Base-by-base conservation (phyloP, 2,888 invertebrate genomes). In the Portevinia maculata region DNA sequence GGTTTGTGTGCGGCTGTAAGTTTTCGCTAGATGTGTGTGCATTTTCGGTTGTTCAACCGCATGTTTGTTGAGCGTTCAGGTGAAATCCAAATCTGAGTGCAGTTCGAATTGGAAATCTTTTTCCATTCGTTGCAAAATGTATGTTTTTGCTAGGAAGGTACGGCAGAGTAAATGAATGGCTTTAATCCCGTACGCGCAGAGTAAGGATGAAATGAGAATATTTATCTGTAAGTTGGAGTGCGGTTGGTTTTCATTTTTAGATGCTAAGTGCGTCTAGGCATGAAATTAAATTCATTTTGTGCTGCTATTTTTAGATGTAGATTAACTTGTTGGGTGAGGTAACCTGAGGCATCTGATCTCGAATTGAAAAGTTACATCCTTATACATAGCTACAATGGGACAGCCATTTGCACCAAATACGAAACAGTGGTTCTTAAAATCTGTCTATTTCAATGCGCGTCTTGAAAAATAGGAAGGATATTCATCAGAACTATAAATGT, bases 31-130 rank as follows among this genome's bases (percentile, higher is more conserved):
- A 30, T 50, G 75, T 57, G 64, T 50, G 34, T 50, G 34, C 52
- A 41, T 65, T 76, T 64, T 60, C 75, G 65, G 76, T 70, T 81
- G 70, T 65, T 75, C 75, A 65, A 81, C 81, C 81, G 70, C 81
- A 81, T 81, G 81, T 81, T 81, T 76, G 76, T 53, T 70, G 53
- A 57, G 41, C 70, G 50, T 79, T 67, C 19, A 8, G 24, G n/a
- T 46, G 74, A 74, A 79, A 79, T 73, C 41, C 24, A 15, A 52
- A 15, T 15, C 21, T 7, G 15, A 11, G 19, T 41, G 9, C 24
- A 21, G 39, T 9, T 17, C 21, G 19, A 39, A 57, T 39, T 41
- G 55, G 55, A 17, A 34, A 28, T n/a, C 19, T 52, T 2, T 13
- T 39, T 6, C 39, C 39, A 7, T 15, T 8, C 15, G 9, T 37